Evolutionary conservation across 2,797 vertebrate species (phyloP), one percentile per base, ranked within the genome.

Genomic region (Lagodon rhomboides): DNA sequence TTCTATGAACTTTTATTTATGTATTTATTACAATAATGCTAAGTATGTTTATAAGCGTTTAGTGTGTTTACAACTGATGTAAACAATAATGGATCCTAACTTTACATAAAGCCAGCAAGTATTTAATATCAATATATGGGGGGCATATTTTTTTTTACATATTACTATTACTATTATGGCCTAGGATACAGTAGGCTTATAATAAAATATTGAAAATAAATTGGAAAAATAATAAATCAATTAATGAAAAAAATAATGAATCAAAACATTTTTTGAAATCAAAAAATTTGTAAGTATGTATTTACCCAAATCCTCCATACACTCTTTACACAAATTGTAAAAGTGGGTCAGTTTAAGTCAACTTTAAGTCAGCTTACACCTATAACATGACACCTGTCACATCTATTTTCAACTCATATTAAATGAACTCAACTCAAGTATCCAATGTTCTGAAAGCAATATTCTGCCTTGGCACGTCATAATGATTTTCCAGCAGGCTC

Each of bases 321-420:
- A 59, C 4, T 27, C 9, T 44, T 15, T 3, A 12, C 4, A 23
- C n/a, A 18, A 49, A 44, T 62, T 34, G 13, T 61, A n/a, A 17
- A 75, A 50, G 50, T 62, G 49, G 9, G 27, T 62, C 38, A 4
- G 2, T 56, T 64, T 53, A 10, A 20, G 12, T 51, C 15, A 27
- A 44, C 44, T 46, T 56, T 25, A 34, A 59, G 23, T 25, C 30
- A 73, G 55, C 30, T 77, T 61, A 55, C n/a, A 73, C 50, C 34
- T 68, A 34, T 54, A 69, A 22, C 47, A 68, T 70, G n/a, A 43
- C 56, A 53, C 25, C 27, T 69, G 56, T 77, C 70, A 73, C 25
- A 8, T 82, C 80, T 88, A 84, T 91, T 90, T 90, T 83, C 11
- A 75, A 69, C 74, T 60, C 77, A 73, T 12, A 67, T 62, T 65